These are phyloP conservation scores for Acleris cristana DNA, from an alignment of 2,888 invertebrate species.

Conservation along the genomic window DNA sequence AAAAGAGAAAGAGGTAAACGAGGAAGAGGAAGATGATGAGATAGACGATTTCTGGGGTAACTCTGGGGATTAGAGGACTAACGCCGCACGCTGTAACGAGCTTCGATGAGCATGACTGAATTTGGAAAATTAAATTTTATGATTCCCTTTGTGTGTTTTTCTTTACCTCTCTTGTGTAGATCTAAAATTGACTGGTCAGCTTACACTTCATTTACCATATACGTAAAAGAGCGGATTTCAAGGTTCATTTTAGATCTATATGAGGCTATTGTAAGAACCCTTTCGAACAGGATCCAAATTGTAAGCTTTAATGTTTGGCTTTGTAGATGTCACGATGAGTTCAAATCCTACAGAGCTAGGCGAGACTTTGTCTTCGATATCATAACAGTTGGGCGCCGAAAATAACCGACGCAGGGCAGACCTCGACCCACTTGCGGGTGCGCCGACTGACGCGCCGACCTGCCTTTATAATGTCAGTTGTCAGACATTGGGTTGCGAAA, in stretches of 20 bases:
- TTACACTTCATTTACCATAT: background rate
- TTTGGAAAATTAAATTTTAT: constrained; percentile 51
- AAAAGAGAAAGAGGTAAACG: constrained; percentile 69
- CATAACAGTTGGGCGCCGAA: constrained; percentile 68
- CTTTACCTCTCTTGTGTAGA: constrained; percentile 48
- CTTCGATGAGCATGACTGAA: constrained; percentile 79
- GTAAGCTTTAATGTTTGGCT: constrained; percentile 38
- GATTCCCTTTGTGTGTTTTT: constrained; percentile 66
- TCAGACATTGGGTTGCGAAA: constrained; percentile 21
- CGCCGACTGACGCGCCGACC: constrained; percentile 19
- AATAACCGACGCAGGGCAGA: constrained; percentile 56
- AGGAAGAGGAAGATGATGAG: constrained; percentile 63
- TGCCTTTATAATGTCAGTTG: constrained; percentile 36
- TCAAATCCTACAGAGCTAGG: constrained; percentile 15
- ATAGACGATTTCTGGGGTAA: constrained; percentile 77
- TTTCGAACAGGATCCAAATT: constrained; percentile 31
- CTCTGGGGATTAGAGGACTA: constrained; percentile 68
- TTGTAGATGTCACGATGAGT: constrained; percentile 22
- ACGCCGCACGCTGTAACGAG: constrained; percentile 62
- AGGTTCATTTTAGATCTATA: constrained; percentile 16
- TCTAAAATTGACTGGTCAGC: constrained; percentile 1
- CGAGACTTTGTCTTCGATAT: constrained; percentile 42
- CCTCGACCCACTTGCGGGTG: constrained; percentile 72
- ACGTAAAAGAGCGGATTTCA: background rate
- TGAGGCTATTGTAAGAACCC: constrained; percentile 22